Evolutionary conservation across 2,888 invertebrate species (phyloP).

Genomic region (Troglohyphantes excavatus): DNA sequence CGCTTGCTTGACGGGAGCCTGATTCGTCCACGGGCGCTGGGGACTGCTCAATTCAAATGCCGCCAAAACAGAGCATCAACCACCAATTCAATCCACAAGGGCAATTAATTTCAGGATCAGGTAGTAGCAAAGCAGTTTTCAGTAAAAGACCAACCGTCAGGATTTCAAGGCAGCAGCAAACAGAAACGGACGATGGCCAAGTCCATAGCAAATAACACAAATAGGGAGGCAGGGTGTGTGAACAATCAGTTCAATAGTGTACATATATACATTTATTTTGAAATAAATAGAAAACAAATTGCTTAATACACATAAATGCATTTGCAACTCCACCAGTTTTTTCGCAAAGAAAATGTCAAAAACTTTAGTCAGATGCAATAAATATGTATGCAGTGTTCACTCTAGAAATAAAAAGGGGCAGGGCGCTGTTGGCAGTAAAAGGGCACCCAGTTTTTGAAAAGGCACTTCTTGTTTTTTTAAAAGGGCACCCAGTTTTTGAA

Average conservation of each 20-base stretch:
- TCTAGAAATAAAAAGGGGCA: too few species aligned
- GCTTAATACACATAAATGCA: background rate
- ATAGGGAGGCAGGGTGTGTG: conserved; percentile 78
- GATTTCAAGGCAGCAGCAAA: conserved; percentile 73
- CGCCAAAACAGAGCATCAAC: conserved; percentile 68
- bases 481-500: too few species aligned
- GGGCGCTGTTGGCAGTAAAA: too few species aligned
- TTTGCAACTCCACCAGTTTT: background rate
- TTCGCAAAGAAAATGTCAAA: too few species aligned
- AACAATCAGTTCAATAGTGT: conserved; percentile 78
- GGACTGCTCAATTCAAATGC: conserved; percentile 72
- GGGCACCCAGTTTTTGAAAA: too few species aligned
- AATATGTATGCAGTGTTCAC: too few species aligned
- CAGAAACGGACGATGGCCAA: conserved; percentile 73
- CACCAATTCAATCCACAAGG: conserved; percentile 62
- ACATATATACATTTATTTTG: conserved; percentile 35
- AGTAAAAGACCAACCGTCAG: conserved; percentile 73
- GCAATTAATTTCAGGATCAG: conserved; percentile 65
- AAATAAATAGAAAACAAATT: background rate
- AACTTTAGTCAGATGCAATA: too few species aligned
- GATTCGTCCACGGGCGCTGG: conserved; percentile 70
- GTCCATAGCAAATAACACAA: conserved; percentile 79
- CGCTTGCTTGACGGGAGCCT: conserved; percentile 86
- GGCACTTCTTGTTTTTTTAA: too few species aligned
- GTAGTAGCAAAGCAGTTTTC: conserved; percentile 65